Conservation (phyloP, 2,888 invertebrate species). For the Exocentrus adspersus region DNA sequence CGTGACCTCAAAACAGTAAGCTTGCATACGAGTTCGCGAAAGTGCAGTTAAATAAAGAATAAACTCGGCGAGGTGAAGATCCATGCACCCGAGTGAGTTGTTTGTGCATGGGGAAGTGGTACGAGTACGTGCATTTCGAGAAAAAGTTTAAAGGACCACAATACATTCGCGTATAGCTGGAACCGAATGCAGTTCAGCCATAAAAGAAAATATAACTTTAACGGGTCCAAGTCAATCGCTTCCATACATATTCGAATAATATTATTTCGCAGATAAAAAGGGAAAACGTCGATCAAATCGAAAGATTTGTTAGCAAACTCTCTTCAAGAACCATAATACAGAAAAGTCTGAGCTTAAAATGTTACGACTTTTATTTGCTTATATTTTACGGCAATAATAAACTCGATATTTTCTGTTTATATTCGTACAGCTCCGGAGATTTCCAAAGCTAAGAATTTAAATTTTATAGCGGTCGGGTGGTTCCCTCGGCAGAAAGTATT, state of each 20-base stretch:
- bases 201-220: conserved; percentile 13
- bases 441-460: conserved; percentile 1
- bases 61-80: conserved; percentile 1
- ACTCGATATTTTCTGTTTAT: conserved; percentile 17
- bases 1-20: too few species aligned
- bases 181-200: conserved; percentile 7
- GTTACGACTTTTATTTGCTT: conserved; percentile 19
- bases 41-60: conserved; percentile 1
- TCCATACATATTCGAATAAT: conserved; percentile 5
- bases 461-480: conserved; percentile 1
- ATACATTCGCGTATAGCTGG: conserved; percentile 8
- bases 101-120: conserved; percentile 1
- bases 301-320: conserved; percentile 22
- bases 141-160: conserved; percentile 3
- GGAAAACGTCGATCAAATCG: conserved; percentile 22
- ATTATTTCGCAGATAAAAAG: conserved; percentile 11
- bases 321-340: conserved; percentile 16
- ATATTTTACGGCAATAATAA: conserved; percentile 24
- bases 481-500: conserved; percentile 18
- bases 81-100: neutral
- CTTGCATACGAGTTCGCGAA: neutral
- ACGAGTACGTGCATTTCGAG: neutral
- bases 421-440: conserved; percentile 7
- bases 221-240: conserved; percentile 18
- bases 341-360: conserved; percentile 15